These are phyloP conservation scores for Belgica antarctica DNA, from an alignment of 2,888 invertebrate genomes.

Conservation along the genomic window DNA sequence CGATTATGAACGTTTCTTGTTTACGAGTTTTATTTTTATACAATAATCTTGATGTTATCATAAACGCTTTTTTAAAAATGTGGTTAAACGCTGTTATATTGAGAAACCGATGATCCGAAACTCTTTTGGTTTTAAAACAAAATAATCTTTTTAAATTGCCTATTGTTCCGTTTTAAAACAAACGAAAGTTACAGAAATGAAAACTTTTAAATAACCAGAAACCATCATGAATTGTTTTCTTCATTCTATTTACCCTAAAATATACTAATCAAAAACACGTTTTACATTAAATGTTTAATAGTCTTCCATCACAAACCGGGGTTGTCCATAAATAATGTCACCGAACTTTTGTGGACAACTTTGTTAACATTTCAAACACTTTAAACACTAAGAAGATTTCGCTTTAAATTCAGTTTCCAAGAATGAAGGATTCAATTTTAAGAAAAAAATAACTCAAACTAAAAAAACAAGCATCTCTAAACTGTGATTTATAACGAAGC, in stretches of 20 bases:
- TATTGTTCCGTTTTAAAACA: too few species aligned
- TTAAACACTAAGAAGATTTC: too few species aligned
- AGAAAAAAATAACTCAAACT: not conserved
- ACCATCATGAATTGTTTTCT: slow-evolving; percentile 43
- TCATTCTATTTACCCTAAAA: slow-evolving; percentile 17
- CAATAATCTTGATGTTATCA: slow-evolving; percentile 10
- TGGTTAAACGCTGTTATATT: slow-evolving; percentile 12
- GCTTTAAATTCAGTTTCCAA: not conserved
- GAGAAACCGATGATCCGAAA: not conserved
- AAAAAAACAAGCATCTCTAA: too few species aligned
- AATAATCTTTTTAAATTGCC: not conserved
- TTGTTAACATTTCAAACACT: too few species aligned
- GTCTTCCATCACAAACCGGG: not conserved
- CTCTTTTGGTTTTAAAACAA: not conserved
- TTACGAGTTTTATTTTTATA: too few species aligned
- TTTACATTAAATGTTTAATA: too few species aligned
- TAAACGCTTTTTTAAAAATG: slow-evolving; percentile 17
- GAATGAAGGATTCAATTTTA: slow-evolving; percentile 19
- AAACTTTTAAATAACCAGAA: not conserved
- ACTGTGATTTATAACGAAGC: too few species aligned
- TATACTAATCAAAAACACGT: not conserved
- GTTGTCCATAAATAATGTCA: not conserved
- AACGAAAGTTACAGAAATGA: not conserved
- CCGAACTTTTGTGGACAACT: not conserved
- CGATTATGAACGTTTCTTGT: not conserved